Evolutionary conservation across 2,113 vertebrate species (phyloP).

Genomic region (Prochilodus magdalenae): DNA sequence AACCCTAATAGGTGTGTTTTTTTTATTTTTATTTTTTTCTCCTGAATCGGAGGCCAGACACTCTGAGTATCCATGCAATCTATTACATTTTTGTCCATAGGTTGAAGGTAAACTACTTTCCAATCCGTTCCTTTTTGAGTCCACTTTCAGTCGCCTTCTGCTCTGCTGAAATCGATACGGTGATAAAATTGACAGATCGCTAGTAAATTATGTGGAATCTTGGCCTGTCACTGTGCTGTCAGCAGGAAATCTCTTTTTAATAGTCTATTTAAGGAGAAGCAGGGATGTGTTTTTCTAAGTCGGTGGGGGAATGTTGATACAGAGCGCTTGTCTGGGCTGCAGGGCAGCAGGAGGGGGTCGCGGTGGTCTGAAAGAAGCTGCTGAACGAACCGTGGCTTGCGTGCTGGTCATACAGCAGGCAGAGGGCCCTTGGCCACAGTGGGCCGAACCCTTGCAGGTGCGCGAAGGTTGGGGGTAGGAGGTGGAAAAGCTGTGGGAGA

Average conservation of each 20-base stretch:
- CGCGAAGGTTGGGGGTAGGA: conserved; percentile 15
- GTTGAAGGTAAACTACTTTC: conserved; percentile 38
- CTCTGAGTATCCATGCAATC: neutral
- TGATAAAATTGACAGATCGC: conserved; percentile 64
- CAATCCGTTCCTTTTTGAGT: conserved; percentile 30
- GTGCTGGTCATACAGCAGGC: conserved; percentile 47
- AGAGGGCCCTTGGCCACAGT: conserved; percentile 26
- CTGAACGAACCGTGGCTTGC: conserved; percentile 46
- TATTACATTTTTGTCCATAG: neutral
- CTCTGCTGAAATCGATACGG: conserved; percentile 60
- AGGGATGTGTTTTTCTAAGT: conserved; percentile 65
- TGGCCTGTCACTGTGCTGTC: conserved; percentile 58
- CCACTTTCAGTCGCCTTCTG: conserved; percentile 32
- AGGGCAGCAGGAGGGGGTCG: conserved; percentile 3
- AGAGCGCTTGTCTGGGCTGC: conserved; percentile 47
- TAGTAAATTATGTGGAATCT: conserved; percentile 63
- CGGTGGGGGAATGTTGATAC: conserved; percentile 64
- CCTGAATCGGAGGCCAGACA: conserved; percentile 19
- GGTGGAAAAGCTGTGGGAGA: neutral
- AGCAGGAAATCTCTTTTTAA: conserved; percentile 73
- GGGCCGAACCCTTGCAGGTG: conserved; percentile 39
- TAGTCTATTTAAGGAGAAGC: conserved; percentile 60
- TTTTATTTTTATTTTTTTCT: neutral
- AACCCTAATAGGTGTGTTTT: neutral
- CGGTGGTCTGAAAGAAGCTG: conserved; percentile 46